A percentile compares a stretch with the other conserved stretches of the same genome.
Evolutionary conservation across 1,140 invertebrate genomes (phyloP).

Genomic region (Vanessa tameamea): DNA sequence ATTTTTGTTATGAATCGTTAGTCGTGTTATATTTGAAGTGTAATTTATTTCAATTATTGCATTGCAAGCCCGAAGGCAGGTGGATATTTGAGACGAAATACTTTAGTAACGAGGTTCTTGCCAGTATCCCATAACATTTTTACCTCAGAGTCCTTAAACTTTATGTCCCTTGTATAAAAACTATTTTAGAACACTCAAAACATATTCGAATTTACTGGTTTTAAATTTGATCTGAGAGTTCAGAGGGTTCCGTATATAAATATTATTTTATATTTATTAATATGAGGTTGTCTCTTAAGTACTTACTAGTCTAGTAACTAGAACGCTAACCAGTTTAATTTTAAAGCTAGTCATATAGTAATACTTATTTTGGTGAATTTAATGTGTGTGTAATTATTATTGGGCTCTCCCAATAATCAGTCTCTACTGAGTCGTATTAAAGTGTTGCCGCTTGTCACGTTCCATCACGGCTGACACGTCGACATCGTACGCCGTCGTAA

Average conservation of each 20-base stretch:
- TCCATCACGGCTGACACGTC: slow-evolving; percentile 54
- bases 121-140: slow-evolving; percentile 42
- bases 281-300: too few species aligned
- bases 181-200: slow-evolving; percentile 37
- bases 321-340: too few species aligned
- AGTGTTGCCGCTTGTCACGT: slow-evolving; percentile 49
- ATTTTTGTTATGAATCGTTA: not conserved
- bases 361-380: too few species aligned
- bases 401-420: too few species aligned
- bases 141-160: slow-evolving; percentile 36
- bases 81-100: slow-evolving; percentile 51
- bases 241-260: too few species aligned
- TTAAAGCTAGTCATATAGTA: too few species aligned
- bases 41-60: slow-evolving; percentile 69
- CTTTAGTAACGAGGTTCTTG: slow-evolving; percentile 52
- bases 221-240: not conserved
- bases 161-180: slow-evolving; percentile 40
- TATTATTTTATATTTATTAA: too few species aligned
- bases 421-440: slow-evolving; percentile 47
- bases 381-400: not conserved
- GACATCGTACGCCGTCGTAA: slow-evolving; percentile 51
- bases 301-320: too few species aligned
- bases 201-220: slow-evolving; percentile 10
- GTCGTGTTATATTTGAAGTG: not conserved
- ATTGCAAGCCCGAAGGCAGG: slow-evolving; percentile 49